Base-by-base conservation (phyloP, 1,140 invertebrate species). In the Drosophila hydei region DNA sequence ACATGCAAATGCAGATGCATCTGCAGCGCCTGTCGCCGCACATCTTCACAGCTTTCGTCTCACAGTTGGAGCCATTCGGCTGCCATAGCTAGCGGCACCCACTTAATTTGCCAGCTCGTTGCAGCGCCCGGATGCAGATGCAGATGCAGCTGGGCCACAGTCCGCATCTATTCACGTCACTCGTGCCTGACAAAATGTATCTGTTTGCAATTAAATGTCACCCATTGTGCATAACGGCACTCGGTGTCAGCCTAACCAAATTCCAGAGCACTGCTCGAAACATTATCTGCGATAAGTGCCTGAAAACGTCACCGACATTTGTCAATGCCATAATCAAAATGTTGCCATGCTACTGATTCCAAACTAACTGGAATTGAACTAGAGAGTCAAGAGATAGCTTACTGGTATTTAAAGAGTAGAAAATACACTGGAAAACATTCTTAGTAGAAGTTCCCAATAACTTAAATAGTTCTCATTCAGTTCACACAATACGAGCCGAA, bases 121-220 rank as follows among this genome's bases (percentile, higher is more conserved):
- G 45, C 74, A 59, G 50, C 67, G 68, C 58, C 76, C 76, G 76
- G 76, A 78, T 78, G 75, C 75, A 50, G 60, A 55, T 33, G 25
- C 36, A 8, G 45, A 12, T 27, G 9, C 7, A 30, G 38, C 30
- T 25, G 33, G 14, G 30, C 59, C n/a, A 51, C 23, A 16, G 25
- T n/a, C n/a, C 12, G 25, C 50, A 72, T 61, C 79, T 84, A 79
- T 65, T 72, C 79, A 43, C 63, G 47, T 75, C 68, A 60, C 47
- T 64, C 79, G 61, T 42, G 65, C 51, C 63, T 85, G 79, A 85
- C 80, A 84, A 79, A 84, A 79, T 79, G 79, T 79, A 84, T 84
- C 79, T 84, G 80, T 79, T 85, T 79, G 79, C 79, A 84, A 84
- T 84, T 84, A 84, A 84, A 85, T 84, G 79, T 85, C 79, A 79